Evolutionary conservation across 2,888 invertebrate species (phyloP), one percentile per base, ranked within the genome.

Genomic region (Plagiodera versicolora): DNA sequence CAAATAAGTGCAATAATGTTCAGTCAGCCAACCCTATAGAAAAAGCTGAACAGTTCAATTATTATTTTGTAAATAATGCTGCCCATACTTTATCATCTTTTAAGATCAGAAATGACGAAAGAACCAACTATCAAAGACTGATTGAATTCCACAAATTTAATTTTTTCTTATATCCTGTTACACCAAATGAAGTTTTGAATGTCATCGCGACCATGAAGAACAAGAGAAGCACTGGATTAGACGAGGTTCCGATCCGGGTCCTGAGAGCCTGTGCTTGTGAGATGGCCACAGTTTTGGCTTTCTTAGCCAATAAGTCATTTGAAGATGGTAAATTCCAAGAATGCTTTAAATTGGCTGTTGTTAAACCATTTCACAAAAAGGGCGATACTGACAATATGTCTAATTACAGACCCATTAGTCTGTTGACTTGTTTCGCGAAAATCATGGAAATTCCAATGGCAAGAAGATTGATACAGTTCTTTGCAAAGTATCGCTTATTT

Each of bases 351-450:
- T 54, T 20, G 11, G 24, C 28, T 28, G 11, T 54, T 45, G 54
- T 54, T 11, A 45, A 45, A 45, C 45, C 45, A 24, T 39, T 54
- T n/a, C 6, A 48, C 45, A 45, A 54, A 44, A 54, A 54, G 45
- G 54, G 45, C 9, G 28, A 45, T 17, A 45, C 20, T 24, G 11
- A 24, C 45, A 44, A 45, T 20, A 18, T 54, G 17, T 9, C 45
- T 20, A 54, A 54, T 39, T 54, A 45, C 24, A 44, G 54, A 24
- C 54, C 54, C 16, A 46, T 54, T 44, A 18, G 54, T 16, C 24
- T 39, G 16, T 9, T 39, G 14, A 18, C 54, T 44, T 45, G 45
- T 39, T 39, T 50, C 28, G 28, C 50, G 5, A 50, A 50, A 17
- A 50, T 50, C 28, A 8, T 50, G 24, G 24, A 24, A 24, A 39